Evolutionary conservation across 2,113 vertebrate species (phyloP).

Genomic region (Grallaria varia): DNA sequence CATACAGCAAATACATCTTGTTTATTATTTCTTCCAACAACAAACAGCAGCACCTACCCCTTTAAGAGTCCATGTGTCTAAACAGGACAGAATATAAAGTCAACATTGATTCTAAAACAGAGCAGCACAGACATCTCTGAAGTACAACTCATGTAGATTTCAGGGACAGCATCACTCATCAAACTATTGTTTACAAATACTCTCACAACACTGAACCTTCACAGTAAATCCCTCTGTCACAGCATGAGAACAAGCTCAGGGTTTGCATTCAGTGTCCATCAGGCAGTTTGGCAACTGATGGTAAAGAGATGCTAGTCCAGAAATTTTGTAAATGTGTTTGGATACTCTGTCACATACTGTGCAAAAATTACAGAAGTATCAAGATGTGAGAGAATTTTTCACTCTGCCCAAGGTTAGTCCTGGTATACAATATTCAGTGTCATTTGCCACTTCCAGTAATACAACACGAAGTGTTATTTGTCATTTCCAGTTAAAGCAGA

Average conservation of each 20-base stretch:
- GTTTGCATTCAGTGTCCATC: background rate
- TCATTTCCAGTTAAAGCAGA: background rate
- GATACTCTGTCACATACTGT: background rate
- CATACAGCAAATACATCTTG: background rate
- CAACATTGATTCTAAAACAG: background rate
- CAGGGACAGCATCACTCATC: background rate
- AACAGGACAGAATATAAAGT: background rate
- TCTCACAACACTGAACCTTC: background rate
- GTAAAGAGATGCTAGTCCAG: background rate
- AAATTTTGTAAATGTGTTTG: background rate
- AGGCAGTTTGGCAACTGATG: background rate
- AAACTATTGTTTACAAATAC: background rate
- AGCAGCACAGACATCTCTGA: background rate
- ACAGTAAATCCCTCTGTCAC: background rate
- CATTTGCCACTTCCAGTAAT: background rate
- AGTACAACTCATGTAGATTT: background rate
- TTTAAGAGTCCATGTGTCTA: background rate
- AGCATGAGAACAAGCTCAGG: background rate
- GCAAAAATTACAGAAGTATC: background rate
- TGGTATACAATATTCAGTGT: background rate
- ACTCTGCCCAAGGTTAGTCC: background rate
- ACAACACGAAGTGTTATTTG: background rate
- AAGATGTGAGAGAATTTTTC: background rate
- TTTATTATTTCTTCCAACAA: background rate
- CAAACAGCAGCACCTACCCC: background rate